Conservation (phyloP, 2,797 vertebrate species). For the Gastrophryne carolinensis region DNA sequence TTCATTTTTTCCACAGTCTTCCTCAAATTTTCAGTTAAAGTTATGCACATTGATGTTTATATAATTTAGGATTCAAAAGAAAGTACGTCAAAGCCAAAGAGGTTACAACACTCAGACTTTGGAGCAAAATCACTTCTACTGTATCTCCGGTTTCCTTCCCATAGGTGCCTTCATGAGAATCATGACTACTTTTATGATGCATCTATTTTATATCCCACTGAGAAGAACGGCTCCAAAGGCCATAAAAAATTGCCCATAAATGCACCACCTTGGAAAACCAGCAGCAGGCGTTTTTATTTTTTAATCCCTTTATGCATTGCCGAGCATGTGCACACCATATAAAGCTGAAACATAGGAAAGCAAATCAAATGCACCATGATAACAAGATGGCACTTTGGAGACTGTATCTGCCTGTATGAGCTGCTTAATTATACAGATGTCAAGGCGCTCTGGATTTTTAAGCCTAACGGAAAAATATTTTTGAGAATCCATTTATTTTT, state of each 20-base stretch:
- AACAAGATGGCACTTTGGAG: constrained; percentile 10
- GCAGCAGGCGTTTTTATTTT: background rate
- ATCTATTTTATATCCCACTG: too few relatives aligned
- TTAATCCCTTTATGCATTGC: background rate
- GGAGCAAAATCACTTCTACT: too few relatives aligned
- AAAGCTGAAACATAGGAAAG: background rate
- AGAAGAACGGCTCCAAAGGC: too few relatives aligned
- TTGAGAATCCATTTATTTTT: constrained; percentile 17
- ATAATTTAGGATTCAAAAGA: too few relatives aligned
- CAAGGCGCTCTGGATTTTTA: constrained; percentile 2
- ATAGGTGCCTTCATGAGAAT: too few relatives aligned
- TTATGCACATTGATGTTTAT: too few relatives aligned
- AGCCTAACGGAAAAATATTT: constrained; percentile 3
- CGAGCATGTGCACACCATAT: background rate
- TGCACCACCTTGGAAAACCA: background rate
- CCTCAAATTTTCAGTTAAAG: too few relatives aligned
- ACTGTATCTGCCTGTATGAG: background rate
- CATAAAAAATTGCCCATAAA: background rate
- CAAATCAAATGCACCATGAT: background rate
- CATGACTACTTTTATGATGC: too few relatives aligned
- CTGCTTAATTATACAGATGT: constrained; percentile 22
- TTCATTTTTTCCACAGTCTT: too few relatives aligned
- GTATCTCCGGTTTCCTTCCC: too few relatives aligned
- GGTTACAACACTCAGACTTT: too few relatives aligned
- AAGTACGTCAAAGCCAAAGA: too few relatives aligned